Conservation (phyloP, 2,797 vertebrate species). For the Chelon auratus region DNA sequence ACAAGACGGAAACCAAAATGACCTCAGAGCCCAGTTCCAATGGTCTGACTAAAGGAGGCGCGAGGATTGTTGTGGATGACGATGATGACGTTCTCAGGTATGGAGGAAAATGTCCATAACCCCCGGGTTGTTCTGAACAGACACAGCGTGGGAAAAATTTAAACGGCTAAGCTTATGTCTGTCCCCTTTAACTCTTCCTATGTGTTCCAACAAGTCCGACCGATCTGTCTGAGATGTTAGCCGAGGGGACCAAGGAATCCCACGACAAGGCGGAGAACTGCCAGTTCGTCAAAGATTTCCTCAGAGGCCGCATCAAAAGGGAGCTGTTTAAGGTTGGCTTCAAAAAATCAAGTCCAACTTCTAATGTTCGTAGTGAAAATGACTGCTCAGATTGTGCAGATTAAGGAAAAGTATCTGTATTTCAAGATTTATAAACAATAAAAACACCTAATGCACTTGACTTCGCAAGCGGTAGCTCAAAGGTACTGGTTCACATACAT, state of each 20-base stretch:
- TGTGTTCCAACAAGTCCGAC: constrained; percentile 73
- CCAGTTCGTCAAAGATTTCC: constrained; percentile 91
- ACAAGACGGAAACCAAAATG: constrained; percentile 36
- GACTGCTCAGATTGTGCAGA: background rate
- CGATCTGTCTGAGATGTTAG: constrained; percentile 89
- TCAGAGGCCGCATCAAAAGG: constrained; percentile 88
- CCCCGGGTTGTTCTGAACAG: background rate
- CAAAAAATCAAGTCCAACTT: background rate
- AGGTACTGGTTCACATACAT: background rate
- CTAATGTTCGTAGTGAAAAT: background rate
- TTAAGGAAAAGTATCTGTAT: background rate
- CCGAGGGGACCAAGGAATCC: constrained; percentile 90
- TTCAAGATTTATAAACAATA: background rate
- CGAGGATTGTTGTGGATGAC: constrained; percentile 29
- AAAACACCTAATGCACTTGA: background rate
- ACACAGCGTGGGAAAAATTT: background rate
- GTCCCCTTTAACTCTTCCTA: background rate
- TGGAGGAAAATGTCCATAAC: background rate
- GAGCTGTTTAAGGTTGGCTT: constrained; percentile 88
- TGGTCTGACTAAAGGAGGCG: constrained; percentile 19
- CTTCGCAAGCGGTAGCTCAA: background rate
- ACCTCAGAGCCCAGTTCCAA: constrained; percentile 24
- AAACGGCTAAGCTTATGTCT: background rate
- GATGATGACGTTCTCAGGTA: constrained; percentile 62
- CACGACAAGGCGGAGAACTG: constrained; percentile 89